Conservation (phyloP, 2,797 vertebrate species). For the Mycteria americana region DNA sequence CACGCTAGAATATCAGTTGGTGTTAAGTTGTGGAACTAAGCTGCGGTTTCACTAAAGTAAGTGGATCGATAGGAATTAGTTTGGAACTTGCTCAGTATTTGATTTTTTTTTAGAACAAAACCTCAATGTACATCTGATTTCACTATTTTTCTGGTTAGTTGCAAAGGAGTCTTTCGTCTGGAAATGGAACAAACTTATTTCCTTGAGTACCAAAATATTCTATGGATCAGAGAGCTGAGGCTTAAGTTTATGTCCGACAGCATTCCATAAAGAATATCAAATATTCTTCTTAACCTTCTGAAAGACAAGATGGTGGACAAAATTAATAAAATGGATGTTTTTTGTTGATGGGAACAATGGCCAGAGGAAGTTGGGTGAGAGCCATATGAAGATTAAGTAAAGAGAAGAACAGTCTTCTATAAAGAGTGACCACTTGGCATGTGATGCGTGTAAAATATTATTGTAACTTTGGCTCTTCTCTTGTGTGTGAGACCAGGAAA, state of each 20-base stretch:
- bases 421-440: background rate
- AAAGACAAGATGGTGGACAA: background rate
- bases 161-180: background rate
- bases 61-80: background rate
- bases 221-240: background rate
- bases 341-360: background rate
- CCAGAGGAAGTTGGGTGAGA: background rate
- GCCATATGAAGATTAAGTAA: slow-evolving; percentile 15
- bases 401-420: background rate
- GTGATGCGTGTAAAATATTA: background rate
- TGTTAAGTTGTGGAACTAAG: background rate
- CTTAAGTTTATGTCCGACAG: background rate
- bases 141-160: background rate
- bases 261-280: background rate
- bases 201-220: background rate
- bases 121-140: background rate
- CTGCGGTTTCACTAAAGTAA: background rate
- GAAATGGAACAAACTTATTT: background rate
- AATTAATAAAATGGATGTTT: background rate
- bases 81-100: background rate
- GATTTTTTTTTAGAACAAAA: background rate
- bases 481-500: background rate
- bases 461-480: background rate
- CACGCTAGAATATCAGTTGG: background rate
- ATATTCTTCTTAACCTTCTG: background rate